Evolutionary conservation across 2,888 invertebrate genomes (phyloP).

Genomic region (Acanthococcus lagerstroemiae): DNA sequence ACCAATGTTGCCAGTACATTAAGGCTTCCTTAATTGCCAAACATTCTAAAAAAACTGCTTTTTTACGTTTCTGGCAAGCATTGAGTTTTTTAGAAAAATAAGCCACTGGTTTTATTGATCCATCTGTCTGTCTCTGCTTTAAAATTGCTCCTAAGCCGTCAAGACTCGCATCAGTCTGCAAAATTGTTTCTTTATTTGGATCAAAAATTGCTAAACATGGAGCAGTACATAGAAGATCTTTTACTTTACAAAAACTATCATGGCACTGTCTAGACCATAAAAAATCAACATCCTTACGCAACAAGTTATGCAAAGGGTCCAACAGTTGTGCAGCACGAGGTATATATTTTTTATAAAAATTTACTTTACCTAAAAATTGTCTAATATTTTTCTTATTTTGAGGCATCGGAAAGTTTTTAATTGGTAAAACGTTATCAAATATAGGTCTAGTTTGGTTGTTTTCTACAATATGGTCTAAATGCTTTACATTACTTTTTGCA

Average conservation of each 20-base stretch:
- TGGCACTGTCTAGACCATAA: conserved; percentile 34
- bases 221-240: conserved; percentile 26
- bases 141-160: conserved; percentile 36
- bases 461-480: conserved; percentile 18
- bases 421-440: conserved; percentile 21
- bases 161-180: conserved; percentile 35
- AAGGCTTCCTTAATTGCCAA: conserved; percentile 32
- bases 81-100: conserved; percentile 37
- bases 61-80: conserved; percentile 34
- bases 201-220: conserved; percentile 34
- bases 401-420: conserved; percentile 18
- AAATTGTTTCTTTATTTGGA: conserved; percentile 32
- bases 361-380: conserved; percentile 30
- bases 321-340: conserved; percentile 8
- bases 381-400: conserved; percentile 16
- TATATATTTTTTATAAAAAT: conserved; percentile 29
- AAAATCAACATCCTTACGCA: conserved; percentile 33
- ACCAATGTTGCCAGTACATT: conserved; percentile 32
- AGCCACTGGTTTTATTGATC: conserved; percentile 34
- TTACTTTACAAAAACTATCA: conserved; percentile 25
- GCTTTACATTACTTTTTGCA: conserved; percentile 3
- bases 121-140: conserved; percentile 35
- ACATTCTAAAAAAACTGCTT: conserved; percentile 30
- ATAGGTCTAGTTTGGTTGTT: conserved; percentile 21
- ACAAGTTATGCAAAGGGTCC: conserved; percentile 25